Conservation (phyloP, 2,888 invertebrate genomes). For the Habroteleia sp. region DNA sequence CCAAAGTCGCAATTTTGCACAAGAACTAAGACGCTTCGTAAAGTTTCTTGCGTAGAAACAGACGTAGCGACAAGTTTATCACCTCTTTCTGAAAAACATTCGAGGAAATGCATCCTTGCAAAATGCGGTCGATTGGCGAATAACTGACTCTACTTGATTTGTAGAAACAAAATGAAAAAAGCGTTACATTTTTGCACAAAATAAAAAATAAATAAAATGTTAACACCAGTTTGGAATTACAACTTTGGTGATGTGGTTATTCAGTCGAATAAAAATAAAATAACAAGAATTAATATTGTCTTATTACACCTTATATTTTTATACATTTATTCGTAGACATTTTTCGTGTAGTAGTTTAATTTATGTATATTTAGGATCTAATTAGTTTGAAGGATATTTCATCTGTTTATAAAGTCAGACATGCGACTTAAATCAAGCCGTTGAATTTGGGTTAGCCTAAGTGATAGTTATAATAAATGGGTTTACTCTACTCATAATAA, state of each 20-base stretch:
- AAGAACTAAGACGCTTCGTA: constrained; percentile 11
- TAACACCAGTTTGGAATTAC: neutral
- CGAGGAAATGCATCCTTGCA: constrained; percentile 22
- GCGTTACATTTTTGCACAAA: constrained; percentile 27
- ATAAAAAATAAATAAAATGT: constrained; percentile 29
- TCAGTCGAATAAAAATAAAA: too few relatives aligned
- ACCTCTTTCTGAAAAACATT: constrained; percentile 36
- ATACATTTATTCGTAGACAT: too few relatives aligned
- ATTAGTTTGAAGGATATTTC: constrained; percentile 9
- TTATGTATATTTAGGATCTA: constrained; percentile 1
- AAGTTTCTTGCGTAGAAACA: constrained; percentile 32
- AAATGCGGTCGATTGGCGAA: constrained; percentile 50
- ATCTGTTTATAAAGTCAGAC: neutral
- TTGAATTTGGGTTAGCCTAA: constrained; percentile 35
- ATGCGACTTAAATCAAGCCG: constrained; percentile 6
- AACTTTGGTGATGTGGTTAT: too few relatives aligned
- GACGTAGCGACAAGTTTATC: constrained; percentile 45
- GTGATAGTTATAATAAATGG: constrained; percentile 32
- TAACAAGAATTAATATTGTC: too few relatives aligned
- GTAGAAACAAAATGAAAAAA: too few relatives aligned
- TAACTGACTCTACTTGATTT: constrained; percentile 39
- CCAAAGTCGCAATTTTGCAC: constrained; percentile 29
- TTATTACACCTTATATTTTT: neutral
- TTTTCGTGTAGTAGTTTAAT: too few relatives aligned
- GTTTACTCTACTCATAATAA: constrained; percentile 25